These are phyloP conservation scores for Andrena hattorfiana DNA, from an alignment of 2,888 invertebrate species.

Conservation along the genomic window DNA sequence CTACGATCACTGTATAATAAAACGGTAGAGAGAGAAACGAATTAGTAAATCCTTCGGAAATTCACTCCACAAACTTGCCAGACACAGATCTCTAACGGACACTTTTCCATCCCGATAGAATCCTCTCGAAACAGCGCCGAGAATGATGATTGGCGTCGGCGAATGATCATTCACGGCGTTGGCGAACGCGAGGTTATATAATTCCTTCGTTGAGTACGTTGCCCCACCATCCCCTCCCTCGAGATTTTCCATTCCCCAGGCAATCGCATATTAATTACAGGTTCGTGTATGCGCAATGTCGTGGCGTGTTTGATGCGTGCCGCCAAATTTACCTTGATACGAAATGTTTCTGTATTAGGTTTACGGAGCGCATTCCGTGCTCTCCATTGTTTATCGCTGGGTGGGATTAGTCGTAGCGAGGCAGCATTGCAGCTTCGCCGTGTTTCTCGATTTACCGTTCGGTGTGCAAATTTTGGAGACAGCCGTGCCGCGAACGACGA, in stretches of 20 bases:
- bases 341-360: conserved; percentile 69
- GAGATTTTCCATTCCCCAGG: conserved; percentile 35
- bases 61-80: conserved; percentile 3
- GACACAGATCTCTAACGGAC: conserved; percentile 6
- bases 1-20: too few species aligned
- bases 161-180: conserved; percentile 43
- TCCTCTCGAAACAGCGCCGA: conserved; percentile 11
- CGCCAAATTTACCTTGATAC: conserved; percentile 66
- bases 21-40: too few species aligned
- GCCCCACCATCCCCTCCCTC: conserved; percentile 4
- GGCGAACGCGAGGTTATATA: conserved; percentile 38
- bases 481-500: neutral
- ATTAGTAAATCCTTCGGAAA: neutral
- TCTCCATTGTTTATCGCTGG: conserved; percentile 56
- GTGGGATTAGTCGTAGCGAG: conserved; percentile 61
- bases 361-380: conserved; percentile 54
- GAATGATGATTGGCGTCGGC: conserved; percentile 41
- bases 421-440: conserved; percentile 50
- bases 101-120: conserved; percentile 17
- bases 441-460: conserved; percentile 35
- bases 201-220: conserved; percentile 52
- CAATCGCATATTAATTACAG: conserved; percentile 67
- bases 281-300: conserved; percentile 61
- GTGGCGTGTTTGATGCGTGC: conserved; percentile 51
- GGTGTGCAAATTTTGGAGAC: conserved; percentile 18